Evolutionary conservation across 2,888 invertebrate species (phyloP), one percentile per base, ranked within the genome.

Genomic region (Ophion obscuratus): DNA sequence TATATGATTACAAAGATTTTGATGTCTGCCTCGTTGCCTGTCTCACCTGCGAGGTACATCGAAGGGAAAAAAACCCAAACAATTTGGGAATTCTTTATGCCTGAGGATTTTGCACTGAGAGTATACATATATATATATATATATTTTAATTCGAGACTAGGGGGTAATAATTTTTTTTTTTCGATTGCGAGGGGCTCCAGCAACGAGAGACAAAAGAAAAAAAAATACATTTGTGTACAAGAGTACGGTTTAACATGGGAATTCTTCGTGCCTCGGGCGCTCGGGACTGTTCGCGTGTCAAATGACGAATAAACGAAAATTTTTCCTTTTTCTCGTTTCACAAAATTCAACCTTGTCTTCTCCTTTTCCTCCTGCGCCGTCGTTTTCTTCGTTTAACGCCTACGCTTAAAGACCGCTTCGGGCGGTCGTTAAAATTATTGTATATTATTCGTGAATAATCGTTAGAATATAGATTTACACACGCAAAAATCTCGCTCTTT

Each of bases 391-490:
- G 84, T 90, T 89, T 87, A 90, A 89, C 87, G 88, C 88, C 90
- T 90, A 90, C 89, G 89, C 88, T 89, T 89, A 90, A 89, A 88
- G 89, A 91, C 89, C 84, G 88, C 91, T 91, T 90, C 90, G 88
- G 88, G 91, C 90, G 88, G 88, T 91, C 88, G 88, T 92, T 92
- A 92, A 92, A 92, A 92, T 92, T 93, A 93, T 91, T 92, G 91
- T 92, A 92, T 91, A 92, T 91, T 91, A 89, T 92, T 89, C 90
- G 91, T 88, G 91, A 92, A 90, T 92, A 92, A 92, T 92, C 89
- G 89, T 92, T 93, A 92, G 89, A 92, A 92, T 93, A 93, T 91
- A 91, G 90, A 92, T 92, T 90, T 90, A 92, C 89, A 90, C 90
- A 88, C 68, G 79, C 84, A 71, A 84, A 75, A 83, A 68, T 79